phyloP scores from a whole-genome alignment of 2,888 invertebrate species.

The Nipponacmea schrenckii region DNA sequence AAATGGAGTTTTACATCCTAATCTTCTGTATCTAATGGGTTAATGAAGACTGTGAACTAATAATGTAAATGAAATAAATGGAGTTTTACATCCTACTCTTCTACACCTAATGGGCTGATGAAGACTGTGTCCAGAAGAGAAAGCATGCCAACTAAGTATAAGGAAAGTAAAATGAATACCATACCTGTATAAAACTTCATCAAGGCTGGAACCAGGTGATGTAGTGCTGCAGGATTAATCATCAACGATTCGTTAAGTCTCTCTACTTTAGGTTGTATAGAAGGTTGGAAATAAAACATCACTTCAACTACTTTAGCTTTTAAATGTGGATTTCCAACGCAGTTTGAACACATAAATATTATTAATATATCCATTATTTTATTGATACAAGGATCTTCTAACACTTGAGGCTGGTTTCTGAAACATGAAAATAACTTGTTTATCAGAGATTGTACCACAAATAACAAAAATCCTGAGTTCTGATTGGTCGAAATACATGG shows the following conservation, averaged over 20 bases:
- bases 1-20: too few relatives aligned
- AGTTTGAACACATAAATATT: constrained; percentile 90
- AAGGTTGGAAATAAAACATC: constrained; percentile 71
- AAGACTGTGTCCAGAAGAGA: too few relatives aligned
- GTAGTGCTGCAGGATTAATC: constrained; percentile 86
- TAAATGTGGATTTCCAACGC: constrained; percentile 95
- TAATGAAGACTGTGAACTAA: too few relatives aligned
- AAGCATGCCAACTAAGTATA: too few relatives aligned
- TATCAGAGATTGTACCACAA: too few relatives aligned
- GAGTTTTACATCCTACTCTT: too few relatives aligned
- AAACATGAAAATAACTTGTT: not conserved
- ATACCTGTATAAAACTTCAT: constrained; percentile 95
- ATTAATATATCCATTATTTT: constrained; percentile 86
- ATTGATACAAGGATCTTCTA: constrained; percentile 51
- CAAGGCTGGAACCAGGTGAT: constrained; percentile 84
- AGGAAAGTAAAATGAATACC: too few relatives aligned
- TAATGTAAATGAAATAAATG: too few relatives aligned
- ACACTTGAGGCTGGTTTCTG: constrained; percentile 52
- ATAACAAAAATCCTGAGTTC: too few relatives aligned
- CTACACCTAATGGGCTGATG: too few relatives aligned
- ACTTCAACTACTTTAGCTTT: constrained; percentile 96
- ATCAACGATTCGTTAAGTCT: constrained; percentile 81
- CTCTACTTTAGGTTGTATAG: constrained; percentile 68
- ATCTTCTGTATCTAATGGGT: too few relatives aligned
- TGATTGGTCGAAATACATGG: too few relatives aligned